Base-by-base conservation (phyloP, 2,113 vertebrate genomes). In the Lipophrys pholis region DNA sequence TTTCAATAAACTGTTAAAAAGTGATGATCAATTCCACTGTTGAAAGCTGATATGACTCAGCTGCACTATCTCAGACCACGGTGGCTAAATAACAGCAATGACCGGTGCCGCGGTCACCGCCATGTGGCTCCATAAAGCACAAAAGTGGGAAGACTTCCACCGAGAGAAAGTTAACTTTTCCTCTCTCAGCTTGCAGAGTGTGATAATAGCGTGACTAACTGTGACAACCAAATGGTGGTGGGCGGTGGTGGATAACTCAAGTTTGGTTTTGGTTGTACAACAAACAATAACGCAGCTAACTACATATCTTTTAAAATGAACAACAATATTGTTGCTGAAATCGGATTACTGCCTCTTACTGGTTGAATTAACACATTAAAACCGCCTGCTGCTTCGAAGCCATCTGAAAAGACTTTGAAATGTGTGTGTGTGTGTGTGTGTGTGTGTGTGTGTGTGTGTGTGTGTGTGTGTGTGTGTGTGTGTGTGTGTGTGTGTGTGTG, bases 131-230 rank as follows among this genome's bases (percentile, higher is more conserved):
- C 0, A 11, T 14, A 2, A 42, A 30, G 14, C 64, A 73, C 1
- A 57, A 71, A 85, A 71, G 58, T 40, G 16, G 68, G 71, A 82
- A 3, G 38, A 15, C 2, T 64, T 84, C 75, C 56, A 76, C 56
- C 30, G 50, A 66, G 46, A 63, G 16, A 82, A 83, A 89, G 77
- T 81, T 68, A 80, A 89, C 76, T 89, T 87, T 75, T 45, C 14
- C 59, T 43, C 39, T 59, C 87, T 82, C 73, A 17, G 86, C 82
- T 80, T 67, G 73, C 41, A 46, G 61, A 76, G 86, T 81, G 84
- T 81, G 85, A 91, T 76, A 83, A 50, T 58, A 74, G 5, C 75
- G 78, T 91, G 90, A 90, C 81, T 87, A 89, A 90, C 68, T 58
- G 84, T 65, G 84, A 85, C 63, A 40, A 63, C 52, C 86, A 90